Base-by-base conservation (phyloP, 2,797 vertebrate genomes). In the Melanotaenia parkinsoni region DNA sequence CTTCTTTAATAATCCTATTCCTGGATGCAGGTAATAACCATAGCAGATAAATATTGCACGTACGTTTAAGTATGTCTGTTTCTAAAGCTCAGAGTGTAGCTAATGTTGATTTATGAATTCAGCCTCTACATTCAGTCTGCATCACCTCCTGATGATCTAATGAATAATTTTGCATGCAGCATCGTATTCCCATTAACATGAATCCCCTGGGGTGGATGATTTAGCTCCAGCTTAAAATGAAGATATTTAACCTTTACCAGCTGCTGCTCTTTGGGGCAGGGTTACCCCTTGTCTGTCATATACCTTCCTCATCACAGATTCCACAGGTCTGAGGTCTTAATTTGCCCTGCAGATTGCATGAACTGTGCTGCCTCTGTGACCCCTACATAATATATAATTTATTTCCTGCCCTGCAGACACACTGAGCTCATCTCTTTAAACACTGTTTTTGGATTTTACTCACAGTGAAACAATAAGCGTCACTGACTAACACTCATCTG, bases 371-470 rank as follows among this genome's bases (percentile, higher is more conserved):
- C 20, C 53, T 16, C 53, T 47, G 65, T 68, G 37, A 77, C 70
- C 56, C 72, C 54, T 53, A 67, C 56, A 58, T 30, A 22, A 77
- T 80, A 76, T 80, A 59, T 57, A 28, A 70, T 86, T 63, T 51
- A 77, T 86, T 84, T 83, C 70, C 37, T 66, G 50, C 77, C 71
- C 58, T 82, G 76, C 70, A 77, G 68, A 30, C 30, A 57, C 30
- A 57, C 63, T 63, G 18, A 54, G 57, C 74, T 60, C 64, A 32
- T 38, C 63, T 22, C 63, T 43, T 82, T 64, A 58, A 78, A 76
- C 70, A 57, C 20, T 58, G 7, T 54, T 69, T 72, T 51, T 67
- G 58, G 24, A 32, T 33, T 66, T 74, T 77, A 6, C 45, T 1
- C 45, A 8, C 18, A 47, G 26, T 66, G 2, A 72, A 63, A 45